These are phyloP conservation scores for Drosophila longiperda DNA, from an alignment of 2,888 invertebrate species.

Conservation along the genomic window DNA sequence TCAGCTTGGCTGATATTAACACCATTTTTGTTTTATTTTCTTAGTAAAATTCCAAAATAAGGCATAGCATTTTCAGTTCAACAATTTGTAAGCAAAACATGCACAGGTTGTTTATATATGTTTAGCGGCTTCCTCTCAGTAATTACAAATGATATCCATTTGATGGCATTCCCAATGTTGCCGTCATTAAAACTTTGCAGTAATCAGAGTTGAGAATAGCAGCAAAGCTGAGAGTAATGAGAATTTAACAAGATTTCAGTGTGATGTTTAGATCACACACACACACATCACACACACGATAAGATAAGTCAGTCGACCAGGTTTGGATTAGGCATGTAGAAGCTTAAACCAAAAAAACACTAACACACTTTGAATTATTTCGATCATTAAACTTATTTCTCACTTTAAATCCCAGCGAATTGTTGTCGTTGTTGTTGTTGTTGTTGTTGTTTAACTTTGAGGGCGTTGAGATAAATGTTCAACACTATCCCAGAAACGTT, in stretches of 20 bases:
- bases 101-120: not conserved
- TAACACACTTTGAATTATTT: constrained; percentile 63
- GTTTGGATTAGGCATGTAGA: constrained; percentile 48
- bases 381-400: constrained; percentile 73
- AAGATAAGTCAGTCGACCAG: constrained; percentile 10
- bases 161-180: not conserved
- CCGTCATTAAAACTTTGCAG: constrained; percentile 8
- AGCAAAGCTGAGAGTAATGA: not conserved
- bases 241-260: not conserved
- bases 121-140: not conserved
- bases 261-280: constrained; percentile 2
- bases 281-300: constrained; percentile 3
- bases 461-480: constrained; percentile 66
- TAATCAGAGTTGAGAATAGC: not conserved
- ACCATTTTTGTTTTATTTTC: not conserved
- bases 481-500: constrained; percentile 47
- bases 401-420: constrained; percentile 65
- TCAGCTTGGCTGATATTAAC: not conserved
- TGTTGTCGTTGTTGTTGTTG: constrained; percentile 25
- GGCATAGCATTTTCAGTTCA: not conserved
- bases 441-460: constrained; percentile 36
- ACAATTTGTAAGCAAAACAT: not conserved
- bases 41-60: not conserved
- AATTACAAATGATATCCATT: not conserved
- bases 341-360: constrained; percentile 40